Percentiles rank a stretch among this genome's conserved stretches.
Conservation (phyloP, 1,140 invertebrate genomes). For the Magallana gigas region DNA sequence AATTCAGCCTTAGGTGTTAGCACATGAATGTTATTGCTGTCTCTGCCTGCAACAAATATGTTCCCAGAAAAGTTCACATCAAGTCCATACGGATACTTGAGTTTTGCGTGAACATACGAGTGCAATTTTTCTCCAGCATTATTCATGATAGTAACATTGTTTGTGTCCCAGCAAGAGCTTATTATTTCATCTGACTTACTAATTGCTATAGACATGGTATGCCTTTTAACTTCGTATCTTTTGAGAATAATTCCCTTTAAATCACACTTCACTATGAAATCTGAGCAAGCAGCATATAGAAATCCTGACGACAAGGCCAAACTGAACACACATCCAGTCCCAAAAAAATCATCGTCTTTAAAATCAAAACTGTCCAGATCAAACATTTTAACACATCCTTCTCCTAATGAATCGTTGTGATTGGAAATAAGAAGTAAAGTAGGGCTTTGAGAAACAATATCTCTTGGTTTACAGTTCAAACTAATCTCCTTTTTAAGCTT, state of each 20-base stretch:
- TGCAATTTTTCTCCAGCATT: neutral
- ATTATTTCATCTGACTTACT: neutral
- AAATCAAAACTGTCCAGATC: no score
- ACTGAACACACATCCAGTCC: no score
- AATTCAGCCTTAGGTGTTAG: neutral
- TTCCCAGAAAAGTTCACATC: neutral
- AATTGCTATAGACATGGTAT: neutral
- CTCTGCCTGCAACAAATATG: neutral
- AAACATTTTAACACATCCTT: no score
- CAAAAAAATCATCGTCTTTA: no score
- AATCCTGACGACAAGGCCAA: neutral
- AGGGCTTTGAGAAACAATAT: neutral
- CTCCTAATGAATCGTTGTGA: no score
- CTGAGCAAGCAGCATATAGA: neutral
- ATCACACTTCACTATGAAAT: conserved; percentile 4
- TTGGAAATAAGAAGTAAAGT: neutral
- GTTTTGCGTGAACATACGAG: neutral
- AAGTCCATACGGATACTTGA: neutral
- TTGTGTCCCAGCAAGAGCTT: neutral
- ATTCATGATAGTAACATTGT: neutral
- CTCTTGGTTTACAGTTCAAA: neutral
- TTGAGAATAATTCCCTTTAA: neutral
- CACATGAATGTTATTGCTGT: neutral
- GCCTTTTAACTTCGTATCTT: neutral
- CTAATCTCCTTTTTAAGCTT: neutral